Base-by-base conservation (phyloP, 2,888 invertebrate genomes). In the Lamproptera curius region DNA sequence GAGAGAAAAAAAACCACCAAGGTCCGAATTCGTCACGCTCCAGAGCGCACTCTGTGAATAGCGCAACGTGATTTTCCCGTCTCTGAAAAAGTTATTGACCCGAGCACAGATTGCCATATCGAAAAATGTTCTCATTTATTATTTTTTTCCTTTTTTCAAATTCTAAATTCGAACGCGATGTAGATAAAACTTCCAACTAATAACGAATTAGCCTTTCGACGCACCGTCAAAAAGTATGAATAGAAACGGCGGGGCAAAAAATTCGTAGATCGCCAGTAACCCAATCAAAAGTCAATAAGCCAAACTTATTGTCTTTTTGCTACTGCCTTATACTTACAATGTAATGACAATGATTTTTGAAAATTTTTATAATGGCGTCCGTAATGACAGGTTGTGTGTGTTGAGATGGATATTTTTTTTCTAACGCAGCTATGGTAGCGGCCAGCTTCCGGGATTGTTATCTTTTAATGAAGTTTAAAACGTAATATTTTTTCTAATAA, bases 261-360 rank as follows among this genome's bases (percentile, higher is more conserved):
- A 28, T 20, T 20, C 20, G 42, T 42, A 16, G 38, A 42, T 28
- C 33, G 42, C 31, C 42, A 15, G 47, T 47, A 33, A 20, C 42
- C n/a, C 44, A 50, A 41, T 44, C 40, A 40, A 36, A 41, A 44
- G 41, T 31, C 43, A 50, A 48, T 43, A 50, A 44, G 44, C 50
- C 16, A 28, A 42, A 44, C 20, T 45, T 44, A 50, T 50, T 50
- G 44, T 50, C 50, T 50, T 41, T 50, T 50, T 50, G 43, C 44
- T 45, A 50, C 43, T 41, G 40, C 20, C 15, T 9, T 20, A 20
- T 50, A 44, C 40, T 50, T 45, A 44, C 44, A 41, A 15, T 43
- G 51, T 80, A 79, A 82, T 79, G 72, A 68, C 68, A 78, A 74
- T 76, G 76, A 77, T 73, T 75, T 66, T 59, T 52, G 62, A 56